A percentile compares a stretch with the other conserved stretches of the same genome.
These are phyloP conservation scores for Augochlora pura DNA, from an alignment of 1,140 invertebrate species.

Conservation along the genomic window DNA sequence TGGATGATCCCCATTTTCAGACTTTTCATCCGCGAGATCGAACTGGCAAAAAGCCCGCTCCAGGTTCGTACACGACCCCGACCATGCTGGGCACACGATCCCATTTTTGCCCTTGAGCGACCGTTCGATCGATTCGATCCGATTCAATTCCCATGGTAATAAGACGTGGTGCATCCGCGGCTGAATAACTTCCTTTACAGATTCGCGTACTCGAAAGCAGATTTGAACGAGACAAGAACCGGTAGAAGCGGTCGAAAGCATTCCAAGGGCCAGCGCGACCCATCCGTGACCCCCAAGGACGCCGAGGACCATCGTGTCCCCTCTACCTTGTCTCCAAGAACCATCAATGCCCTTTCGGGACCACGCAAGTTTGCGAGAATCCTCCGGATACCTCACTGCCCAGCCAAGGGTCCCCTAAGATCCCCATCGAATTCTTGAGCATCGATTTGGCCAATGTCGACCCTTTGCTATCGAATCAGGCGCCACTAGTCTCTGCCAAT, in stretches of 20 bases:
- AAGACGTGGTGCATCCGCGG: too few species aligned
- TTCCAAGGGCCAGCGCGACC: background rate
- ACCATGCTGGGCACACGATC: too few species aligned
- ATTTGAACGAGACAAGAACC: background rate
- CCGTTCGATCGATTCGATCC: background rate
- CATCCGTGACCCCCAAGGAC: slow-evolving; percentile 2
- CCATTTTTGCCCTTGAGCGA: too few species aligned
- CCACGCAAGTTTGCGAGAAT: background rate
- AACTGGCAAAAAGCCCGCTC: slow-evolving; percentile 1
- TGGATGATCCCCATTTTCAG: background rate
- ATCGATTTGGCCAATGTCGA: too few species aligned
- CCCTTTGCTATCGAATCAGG: too few species aligned
- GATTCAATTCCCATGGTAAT: too few species aligned
- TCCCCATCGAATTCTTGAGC: too few species aligned
- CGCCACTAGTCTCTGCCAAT: too few species aligned
- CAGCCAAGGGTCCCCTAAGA: too few species aligned
- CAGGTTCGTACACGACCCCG: background rate
- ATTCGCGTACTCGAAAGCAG: background rate
- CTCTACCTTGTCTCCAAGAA: background rate
- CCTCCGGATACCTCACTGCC: too few species aligned
- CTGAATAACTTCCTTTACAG: background rate
- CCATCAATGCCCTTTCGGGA: background rate
- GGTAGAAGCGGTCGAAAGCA: background rate
- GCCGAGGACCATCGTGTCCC: background rate
- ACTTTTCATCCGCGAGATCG: slow-evolving; percentile 3